A percentile compares a stretch with the other conserved stretches of the same genome.
Evolutionary conservation across 2,113 vertebrate species (phyloP).

Genomic region (Cebidichthys violaceus): DNA sequence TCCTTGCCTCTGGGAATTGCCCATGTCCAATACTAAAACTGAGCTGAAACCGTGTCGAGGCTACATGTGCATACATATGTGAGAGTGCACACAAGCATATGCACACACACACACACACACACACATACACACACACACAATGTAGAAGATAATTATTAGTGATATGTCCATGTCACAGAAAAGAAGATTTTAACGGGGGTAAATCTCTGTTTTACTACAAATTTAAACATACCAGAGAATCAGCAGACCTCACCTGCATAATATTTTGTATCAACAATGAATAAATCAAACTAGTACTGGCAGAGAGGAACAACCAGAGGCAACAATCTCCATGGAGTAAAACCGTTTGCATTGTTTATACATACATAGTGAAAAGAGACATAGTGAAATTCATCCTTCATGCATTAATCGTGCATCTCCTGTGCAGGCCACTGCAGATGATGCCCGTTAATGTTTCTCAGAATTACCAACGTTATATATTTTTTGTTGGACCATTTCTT

Average conservation of each 20-base stretch:
- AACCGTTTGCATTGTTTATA: conserved; percentile 54
- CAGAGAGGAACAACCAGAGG: conserved; percentile 45
- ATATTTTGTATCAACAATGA: conserved; percentile 54
- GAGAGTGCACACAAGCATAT: background rate
- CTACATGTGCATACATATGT: conserved; percentile 66
- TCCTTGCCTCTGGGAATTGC: conserved; percentile 75
- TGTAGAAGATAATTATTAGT: conserved; percentile 62
- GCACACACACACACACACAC: conserved; percentile 26
- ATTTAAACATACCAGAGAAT: conserved; percentile 58
- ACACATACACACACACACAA: conserved; percentile 10
- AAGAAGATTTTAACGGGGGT: conserved; percentile 43
- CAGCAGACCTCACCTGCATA: conserved; percentile 49
- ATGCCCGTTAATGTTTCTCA: conserved; percentile 22
- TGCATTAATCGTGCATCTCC: background rate
- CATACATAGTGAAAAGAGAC: conserved; percentile 16
- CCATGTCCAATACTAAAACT: conserved; percentile 73
- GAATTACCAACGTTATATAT: background rate
- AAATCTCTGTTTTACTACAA: conserved; percentile 57
- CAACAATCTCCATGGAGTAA: conserved; percentile 32
- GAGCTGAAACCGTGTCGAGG: conserved; percentile 52
- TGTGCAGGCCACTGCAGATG: background rate
- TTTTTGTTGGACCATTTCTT: conserved; percentile 18
- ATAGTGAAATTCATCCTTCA: conserved; percentile 12
- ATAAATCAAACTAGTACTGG: conserved; percentile 56
- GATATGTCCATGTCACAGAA: conserved; percentile 52